Percentiles rank a stretch among this genome's conserved stretches.
Conservation (phyloP, 64 coral and sea anemone genomes). For the Montipora efflorescens region DNA sequence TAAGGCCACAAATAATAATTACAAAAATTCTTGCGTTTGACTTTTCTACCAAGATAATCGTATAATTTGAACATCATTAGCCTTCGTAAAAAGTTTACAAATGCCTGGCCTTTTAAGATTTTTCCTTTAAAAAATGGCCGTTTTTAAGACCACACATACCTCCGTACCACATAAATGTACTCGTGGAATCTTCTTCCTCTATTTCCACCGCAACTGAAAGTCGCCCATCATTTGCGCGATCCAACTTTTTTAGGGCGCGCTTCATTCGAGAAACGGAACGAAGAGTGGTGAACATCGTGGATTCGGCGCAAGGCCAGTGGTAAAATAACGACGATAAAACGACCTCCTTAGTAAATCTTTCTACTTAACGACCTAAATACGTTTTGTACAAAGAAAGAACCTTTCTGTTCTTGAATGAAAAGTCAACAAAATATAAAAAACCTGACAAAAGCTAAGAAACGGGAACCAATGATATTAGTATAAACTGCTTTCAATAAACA, state of each 20-base stretch:
- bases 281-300: constrained; percentile 90
- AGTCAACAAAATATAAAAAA: constrained; percentile 49
- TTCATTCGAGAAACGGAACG: constrained; percentile 94
- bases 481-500: constrained; percentile 1
- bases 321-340: background rate
- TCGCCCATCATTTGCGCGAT: background rate
- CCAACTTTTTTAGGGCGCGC: constrained; percentile 71
- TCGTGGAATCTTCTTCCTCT: constrained; percentile 54
- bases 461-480: constrained; percentile 17
- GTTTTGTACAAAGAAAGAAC: constrained; percentile 23
- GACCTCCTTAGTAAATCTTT: background rate
- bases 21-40: too few species aligned
- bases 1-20: too few species aligned
- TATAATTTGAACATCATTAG: too few species aligned
- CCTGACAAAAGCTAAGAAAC: constrained; percentile 11
- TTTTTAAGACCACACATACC: constrained; percentile 29
- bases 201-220: constrained; percentile 48
- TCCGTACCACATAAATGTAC: constrained; percentile 82
- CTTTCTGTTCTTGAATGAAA: background rate
- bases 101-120: background rate
- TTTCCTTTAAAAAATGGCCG: background rate
- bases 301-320: background rate
- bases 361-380: constrained; percentile 36
- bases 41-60: too few species aligned
- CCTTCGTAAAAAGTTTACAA: background rate